Percentiles rank a stretch among this genome's conserved stretches.
Conservation (phyloP, 2,888 invertebrate genomes). For the Lomographa bimaculata region DNA sequence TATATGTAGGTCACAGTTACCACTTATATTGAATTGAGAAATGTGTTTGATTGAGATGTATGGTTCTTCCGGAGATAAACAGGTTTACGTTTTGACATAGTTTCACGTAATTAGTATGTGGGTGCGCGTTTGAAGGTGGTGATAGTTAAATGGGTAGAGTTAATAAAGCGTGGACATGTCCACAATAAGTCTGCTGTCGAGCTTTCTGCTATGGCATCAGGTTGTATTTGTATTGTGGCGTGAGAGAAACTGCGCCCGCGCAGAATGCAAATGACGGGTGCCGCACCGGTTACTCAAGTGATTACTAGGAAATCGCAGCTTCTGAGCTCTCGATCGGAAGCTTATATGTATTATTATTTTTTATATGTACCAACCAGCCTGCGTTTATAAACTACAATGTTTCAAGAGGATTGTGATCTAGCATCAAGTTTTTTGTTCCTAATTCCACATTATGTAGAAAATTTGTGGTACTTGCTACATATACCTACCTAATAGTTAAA, state of each 20-base stretch:
- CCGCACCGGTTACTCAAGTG: slow-evolving; percentile 33
- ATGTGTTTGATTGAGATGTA: slow-evolving; percentile 41
- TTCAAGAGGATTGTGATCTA: too few species aligned
- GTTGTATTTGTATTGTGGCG: slow-evolving; percentile 29
- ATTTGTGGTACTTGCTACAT: too few species aligned
- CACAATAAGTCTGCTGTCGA: neutral
- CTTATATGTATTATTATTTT: slow-evolving; percentile 5
- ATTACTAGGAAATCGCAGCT: slow-evolving; percentile 32
- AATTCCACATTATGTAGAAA: too few species aligned
- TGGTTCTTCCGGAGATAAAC: slow-evolving; percentile 36
- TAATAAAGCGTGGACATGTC: slow-evolving; percentile 20
- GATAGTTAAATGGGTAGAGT: slow-evolving; percentile 20
- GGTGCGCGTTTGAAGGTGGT: slow-evolving; percentile 12
- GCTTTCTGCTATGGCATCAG: slow-evolving; percentile 27
- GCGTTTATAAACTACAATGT: too few species aligned
- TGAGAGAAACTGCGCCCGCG: slow-evolving; percentile 46
- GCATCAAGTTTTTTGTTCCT: too few species aligned
- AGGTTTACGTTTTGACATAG: slow-evolving; percentile 36
- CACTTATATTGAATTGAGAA: slow-evolving; percentile 36
- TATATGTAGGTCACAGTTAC: slow-evolving; percentile 38
- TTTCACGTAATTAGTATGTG: slow-evolving; percentile 27
- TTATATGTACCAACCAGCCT: too few species aligned
- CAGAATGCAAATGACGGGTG: slow-evolving; percentile 46
- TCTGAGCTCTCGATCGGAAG: slow-evolving; percentile 8
- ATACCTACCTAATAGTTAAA: too few species aligned